phyloP scores from a whole-genome alignment of 2,113 vertebrate species.

The Podarcis raffonei region DNA sequence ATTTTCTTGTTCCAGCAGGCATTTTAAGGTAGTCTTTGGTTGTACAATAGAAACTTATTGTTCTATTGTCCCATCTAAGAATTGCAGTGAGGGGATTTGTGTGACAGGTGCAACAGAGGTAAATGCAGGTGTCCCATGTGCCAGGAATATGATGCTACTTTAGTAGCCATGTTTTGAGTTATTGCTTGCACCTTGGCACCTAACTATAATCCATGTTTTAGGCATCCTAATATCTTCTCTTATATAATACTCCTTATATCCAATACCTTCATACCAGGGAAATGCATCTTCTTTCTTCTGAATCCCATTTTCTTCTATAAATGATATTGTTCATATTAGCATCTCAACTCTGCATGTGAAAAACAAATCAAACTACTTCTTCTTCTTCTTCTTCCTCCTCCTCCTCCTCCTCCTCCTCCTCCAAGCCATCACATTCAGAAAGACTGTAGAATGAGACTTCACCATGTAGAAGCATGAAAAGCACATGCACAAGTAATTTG shows the following conservation, averaged over 20 bases:
- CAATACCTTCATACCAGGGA: not conserved
- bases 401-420: not conserved
- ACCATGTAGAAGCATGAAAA: slow-evolving; percentile 20
- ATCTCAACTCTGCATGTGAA: slow-evolving; percentile 30
- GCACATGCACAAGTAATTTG: not conserved
- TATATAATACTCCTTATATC: not conserved
- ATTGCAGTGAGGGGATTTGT: not conserved
- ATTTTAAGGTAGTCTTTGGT: no score
- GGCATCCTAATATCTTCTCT: not conserved
- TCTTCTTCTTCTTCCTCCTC: no score
- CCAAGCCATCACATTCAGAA: not conserved
- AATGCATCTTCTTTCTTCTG: not conserved
- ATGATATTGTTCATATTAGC: not conserved
- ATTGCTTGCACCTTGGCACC: not conserved
- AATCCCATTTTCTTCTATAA: not conserved
- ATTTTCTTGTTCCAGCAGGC: no score
- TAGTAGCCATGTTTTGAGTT: not conserved
- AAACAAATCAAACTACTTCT: slow-evolving; percentile 6
- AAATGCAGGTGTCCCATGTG: not conserved
- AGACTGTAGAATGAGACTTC: slow-evolving; percentile 31
- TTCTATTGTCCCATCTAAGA: not conserved
- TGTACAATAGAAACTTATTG: no score
- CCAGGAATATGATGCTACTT: not conserved
- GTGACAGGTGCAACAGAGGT: not conserved
- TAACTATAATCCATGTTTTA: not conserved